Base-by-base conservation (phyloP, 2,888 invertebrate genomes). In the Drosophila acutilabella region DNA sequence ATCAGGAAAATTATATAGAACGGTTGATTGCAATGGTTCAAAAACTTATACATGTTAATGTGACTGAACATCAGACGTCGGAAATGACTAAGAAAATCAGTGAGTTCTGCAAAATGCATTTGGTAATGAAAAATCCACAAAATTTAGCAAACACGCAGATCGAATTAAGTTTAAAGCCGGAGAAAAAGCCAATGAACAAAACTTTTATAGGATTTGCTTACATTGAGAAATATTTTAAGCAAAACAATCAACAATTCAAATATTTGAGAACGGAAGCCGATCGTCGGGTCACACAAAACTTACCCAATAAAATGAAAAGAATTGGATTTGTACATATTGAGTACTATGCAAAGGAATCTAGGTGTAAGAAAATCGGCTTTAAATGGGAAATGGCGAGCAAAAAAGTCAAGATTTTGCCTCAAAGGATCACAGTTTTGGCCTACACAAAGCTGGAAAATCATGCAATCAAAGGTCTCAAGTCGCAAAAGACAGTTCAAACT, bases 1-100 rank as follows among this genome's bases (percentile, higher is more conserved):
- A 56, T 33, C 65, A 48, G 0, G 11, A 64, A 4, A 23, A 48
- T n/a, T 42, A 47, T 1, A 52, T 66, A 2, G 48, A 77, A 20
- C 38, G 51, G 0, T 42, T 84, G 3, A 33, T 44, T 1, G 2
- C 1, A 0, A 36, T 69, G 13, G 36, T 61, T 0, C 11, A 61
- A 36, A 53, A 16, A 1, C 14, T 69, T 0, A 8, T 13, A 4
- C 11, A 44, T 7, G 7, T 62, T 1, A 70, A 53, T 13, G 33
- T 18, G 14, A 11, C 11, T 14, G 30, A 51, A 2, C 2, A 23
- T 23, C 38, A 42, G 23, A 52, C 14, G 4, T 20, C 41, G 5
- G n/a, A 40, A 11, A 18, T 48, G 18, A 16, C 13, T 2, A 57
- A n/a, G 16, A 16, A 5, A 13, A 48, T 40, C 7, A 41, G 6